Conservation (phyloP, 2,888 invertebrate species). For the Onthophagus sagittarius region DNA sequence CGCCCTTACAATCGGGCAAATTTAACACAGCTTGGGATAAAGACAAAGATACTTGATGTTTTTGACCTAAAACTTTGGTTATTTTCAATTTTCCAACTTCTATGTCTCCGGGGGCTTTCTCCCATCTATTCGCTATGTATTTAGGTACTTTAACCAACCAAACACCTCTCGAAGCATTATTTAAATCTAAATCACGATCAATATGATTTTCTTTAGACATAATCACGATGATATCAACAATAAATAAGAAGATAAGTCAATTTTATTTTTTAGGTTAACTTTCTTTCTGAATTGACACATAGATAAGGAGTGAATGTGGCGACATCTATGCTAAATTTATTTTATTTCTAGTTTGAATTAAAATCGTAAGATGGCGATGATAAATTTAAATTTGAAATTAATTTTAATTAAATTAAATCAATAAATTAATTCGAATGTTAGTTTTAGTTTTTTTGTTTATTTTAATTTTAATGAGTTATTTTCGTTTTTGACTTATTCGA, state of each 20-base stretch:
- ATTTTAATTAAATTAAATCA: background rate
- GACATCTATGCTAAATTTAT: no score
- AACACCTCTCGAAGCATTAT: slow-evolving; percentile 85
- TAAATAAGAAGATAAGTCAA: background rate
- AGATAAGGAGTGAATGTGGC: no score
- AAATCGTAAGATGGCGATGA: background rate
- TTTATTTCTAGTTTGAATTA: no score
- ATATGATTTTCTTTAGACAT: slow-evolving; percentile 50
- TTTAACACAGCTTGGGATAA: slow-evolving; percentile 77
- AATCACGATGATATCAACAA: background rate
- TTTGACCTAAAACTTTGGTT: slow-evolving; percentile 69
- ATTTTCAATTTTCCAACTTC: slow-evolving; percentile 94
- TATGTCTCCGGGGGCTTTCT: slow-evolving; percentile 83
- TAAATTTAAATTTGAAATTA: background rate
- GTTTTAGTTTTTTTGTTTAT: no score
- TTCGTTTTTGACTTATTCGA: background rate
- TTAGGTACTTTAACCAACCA: slow-evolving; percentile 98
- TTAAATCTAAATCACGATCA: slow-evolving; percentile 80
- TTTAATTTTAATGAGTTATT: background rate
- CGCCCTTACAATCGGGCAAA: slow-evolving; percentile 72
- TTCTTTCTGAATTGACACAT: no score
- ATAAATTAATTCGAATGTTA: no score
- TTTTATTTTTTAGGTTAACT: background rate
- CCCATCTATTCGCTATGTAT: slow-evolving; percentile 94
- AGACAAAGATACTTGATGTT: slow-evolving; percentile 83